Conservation (phyloP, 2,888 invertebrate genomes). For the Zygaena filipendulae region DNA sequence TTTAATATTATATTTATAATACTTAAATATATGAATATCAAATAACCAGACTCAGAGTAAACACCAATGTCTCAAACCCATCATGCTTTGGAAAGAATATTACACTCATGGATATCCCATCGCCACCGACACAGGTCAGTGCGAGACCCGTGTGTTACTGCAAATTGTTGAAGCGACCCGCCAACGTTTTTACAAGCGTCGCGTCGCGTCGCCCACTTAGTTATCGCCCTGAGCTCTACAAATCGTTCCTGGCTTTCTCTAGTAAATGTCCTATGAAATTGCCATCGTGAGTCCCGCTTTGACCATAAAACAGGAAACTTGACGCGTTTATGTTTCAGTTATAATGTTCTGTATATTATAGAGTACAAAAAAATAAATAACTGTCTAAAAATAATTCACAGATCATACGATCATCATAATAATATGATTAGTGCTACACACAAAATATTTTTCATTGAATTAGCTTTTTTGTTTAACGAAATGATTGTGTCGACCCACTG, state of each 20-base stretch:
- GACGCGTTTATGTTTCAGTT: constrained; percentile 52
- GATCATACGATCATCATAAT: no score
- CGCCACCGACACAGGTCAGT: no score
- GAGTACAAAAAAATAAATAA: not conserved
- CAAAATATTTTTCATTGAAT: not conserved
- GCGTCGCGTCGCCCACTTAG: constrained; percentile 27
- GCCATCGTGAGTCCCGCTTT: constrained; percentile 56
- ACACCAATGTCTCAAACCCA: no score
- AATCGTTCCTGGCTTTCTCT: constrained; percentile 43
- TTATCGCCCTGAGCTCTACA: constrained; percentile 41
- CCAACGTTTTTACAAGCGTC: constrained; percentile 29
- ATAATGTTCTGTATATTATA: constrained; percentile 26
- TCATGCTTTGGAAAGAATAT: no score
- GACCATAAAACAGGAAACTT: constrained; percentile 47
- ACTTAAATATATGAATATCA: no score
- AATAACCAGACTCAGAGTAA: no score
- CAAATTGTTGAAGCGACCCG: constrained; percentile 36
- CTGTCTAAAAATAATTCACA: no score
- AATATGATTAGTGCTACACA: not conserved
- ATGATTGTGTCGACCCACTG: constrained; percentile 23
- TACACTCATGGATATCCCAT: no score
- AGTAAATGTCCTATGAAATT: constrained; percentile 57
- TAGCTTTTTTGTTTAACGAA: not conserved
- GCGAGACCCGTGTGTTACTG: no score
- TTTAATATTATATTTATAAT: no score